Evolutionary conservation across 1,140 invertebrate genomes (phyloP).

Genomic region (Nixonia krombeini): DNA sequence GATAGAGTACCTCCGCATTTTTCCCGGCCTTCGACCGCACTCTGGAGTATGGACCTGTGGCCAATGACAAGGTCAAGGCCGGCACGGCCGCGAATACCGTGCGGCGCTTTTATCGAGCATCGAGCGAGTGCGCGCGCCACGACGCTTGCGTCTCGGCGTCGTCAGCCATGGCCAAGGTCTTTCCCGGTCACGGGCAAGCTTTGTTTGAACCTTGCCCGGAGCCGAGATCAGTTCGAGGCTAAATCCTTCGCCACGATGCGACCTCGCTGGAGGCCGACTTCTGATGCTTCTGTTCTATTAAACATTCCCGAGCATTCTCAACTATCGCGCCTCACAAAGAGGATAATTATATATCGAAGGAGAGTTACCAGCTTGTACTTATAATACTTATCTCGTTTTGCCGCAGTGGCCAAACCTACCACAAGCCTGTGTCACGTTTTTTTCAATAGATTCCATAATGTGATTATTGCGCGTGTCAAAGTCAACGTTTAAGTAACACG

Average conservation of each 20-base stretch:
- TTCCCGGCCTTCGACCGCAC: constrained; percentile 14
- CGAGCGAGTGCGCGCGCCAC: constrained; percentile 62
- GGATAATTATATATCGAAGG: no score
- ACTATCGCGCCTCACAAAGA: neutral
- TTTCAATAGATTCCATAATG: no score
- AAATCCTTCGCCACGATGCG: constrained; percentile 31
- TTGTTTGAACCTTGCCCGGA: constrained; percentile 42
- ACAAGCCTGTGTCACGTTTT: no score
- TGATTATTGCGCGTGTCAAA: no score
- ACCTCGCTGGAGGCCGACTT: constrained; percentile 37
- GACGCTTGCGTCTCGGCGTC: constrained; percentile 56
- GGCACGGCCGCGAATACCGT: constrained; percentile 9
- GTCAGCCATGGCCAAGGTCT: constrained; percentile 66
- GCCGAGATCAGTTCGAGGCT: constrained; percentile 43
- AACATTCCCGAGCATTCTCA: constrained; percentile 14
- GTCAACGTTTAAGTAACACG: no score
- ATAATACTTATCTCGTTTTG: no score
- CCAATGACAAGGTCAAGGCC: constrained; percentile 47
- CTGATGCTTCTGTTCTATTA: constrained; percentile 11
- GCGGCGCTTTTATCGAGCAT: constrained; percentile 44
- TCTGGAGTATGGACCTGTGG: constrained; percentile 43
- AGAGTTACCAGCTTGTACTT: no score
- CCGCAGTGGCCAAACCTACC: no score
- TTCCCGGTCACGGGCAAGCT: constrained; percentile 64
- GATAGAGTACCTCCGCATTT: constrained; percentile 5